A percentile compares a stretch with the other conserved stretches of the same genome.
phyloP scores from a whole-genome alignment of 2,113 vertebrate species.

The Hassar affinis region DNA sequence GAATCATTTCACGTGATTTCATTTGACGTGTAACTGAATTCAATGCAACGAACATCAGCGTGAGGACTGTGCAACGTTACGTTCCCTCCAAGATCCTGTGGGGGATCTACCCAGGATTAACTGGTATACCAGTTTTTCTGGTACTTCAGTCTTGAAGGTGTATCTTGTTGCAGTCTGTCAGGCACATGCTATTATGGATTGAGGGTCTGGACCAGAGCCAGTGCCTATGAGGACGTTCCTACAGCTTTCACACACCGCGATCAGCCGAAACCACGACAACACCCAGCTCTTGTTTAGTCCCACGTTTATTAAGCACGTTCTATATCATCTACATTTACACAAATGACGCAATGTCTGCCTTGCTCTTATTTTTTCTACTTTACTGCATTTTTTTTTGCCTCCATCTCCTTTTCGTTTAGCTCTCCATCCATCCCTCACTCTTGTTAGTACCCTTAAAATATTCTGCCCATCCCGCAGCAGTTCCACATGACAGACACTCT shows the following conservation, averaged over 20 bases:
- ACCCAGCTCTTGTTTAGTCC: neutral
- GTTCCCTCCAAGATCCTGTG: too few relatives aligned
- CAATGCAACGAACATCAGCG: too few relatives aligned
- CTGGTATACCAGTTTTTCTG: too few relatives aligned
- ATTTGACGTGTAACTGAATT: too few relatives aligned
- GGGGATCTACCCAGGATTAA: too few relatives aligned
- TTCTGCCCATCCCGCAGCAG: slow-evolving; percentile 81
- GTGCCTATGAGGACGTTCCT: slow-evolving; percentile 75
- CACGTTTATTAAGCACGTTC: neutral
- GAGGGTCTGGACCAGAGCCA: slow-evolving; percentile 64
- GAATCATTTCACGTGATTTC: too few relatives aligned
- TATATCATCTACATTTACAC: neutral
- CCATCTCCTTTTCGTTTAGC: neutral
- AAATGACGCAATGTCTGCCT: slow-evolving; percentile 1
- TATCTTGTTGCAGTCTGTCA: neutral
- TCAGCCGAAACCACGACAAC: slow-evolving; percentile 27
- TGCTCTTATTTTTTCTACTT: slow-evolving; percentile 26
- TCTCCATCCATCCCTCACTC: slow-evolving; percentile 30
- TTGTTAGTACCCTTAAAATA: slow-evolving; percentile 86
- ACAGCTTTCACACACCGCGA: slow-evolving; percentile 24
- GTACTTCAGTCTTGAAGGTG: neutral
- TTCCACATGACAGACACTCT: slow-evolving; percentile 89
- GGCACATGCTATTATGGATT: slow-evolving; percentile 3
- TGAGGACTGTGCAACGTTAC: too few relatives aligned
- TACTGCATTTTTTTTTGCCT: slow-evolving; percentile 23